Conservation (phyloP, 2,797 vertebrate genomes). For the Anguilla megastoma region DNA sequence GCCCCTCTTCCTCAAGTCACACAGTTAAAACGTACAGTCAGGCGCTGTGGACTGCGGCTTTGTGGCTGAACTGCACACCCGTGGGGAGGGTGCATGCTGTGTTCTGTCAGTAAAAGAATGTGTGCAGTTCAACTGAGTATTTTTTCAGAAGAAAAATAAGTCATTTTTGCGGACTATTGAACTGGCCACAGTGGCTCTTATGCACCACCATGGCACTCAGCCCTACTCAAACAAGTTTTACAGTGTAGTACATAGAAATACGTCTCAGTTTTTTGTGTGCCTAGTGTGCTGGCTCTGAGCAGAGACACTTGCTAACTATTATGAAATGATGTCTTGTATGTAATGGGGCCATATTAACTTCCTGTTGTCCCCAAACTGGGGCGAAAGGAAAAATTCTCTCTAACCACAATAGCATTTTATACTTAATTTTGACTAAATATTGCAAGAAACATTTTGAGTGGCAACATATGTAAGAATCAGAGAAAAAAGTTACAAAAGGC, state of each 20-base stretch:
- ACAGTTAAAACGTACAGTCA: neutral
- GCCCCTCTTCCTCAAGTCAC: neutral
- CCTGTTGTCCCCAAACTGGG: neutral
- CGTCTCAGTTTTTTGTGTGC: neutral
- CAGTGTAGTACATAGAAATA: neutral
- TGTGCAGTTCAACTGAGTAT: neutral
- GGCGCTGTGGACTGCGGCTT: neutral
- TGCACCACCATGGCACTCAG: neutral
- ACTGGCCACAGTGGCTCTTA: neutral
- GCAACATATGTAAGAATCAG: neutral
- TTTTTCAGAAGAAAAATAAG: neutral
- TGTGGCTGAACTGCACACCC: neutral
- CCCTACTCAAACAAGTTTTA: neutral
- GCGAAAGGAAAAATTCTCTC: neutral
- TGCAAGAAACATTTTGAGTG: neutral
- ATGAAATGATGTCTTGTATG: neutral
- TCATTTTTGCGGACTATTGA: neutral
- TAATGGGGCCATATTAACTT: neutral
- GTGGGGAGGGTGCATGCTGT: neutral
- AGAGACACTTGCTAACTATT: neutral
- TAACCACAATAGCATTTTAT: neutral
- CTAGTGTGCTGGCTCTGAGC: neutral
- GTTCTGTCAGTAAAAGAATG: neutral
- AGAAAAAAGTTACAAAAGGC: neutral
- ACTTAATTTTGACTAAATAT: neutral